A percentile compares a stretch with the other conserved stretches of the same genome.
phyloP scores from a whole-genome alignment of 1,140 invertebrate species.

The Pogonomyrmex californicus region DNA sequence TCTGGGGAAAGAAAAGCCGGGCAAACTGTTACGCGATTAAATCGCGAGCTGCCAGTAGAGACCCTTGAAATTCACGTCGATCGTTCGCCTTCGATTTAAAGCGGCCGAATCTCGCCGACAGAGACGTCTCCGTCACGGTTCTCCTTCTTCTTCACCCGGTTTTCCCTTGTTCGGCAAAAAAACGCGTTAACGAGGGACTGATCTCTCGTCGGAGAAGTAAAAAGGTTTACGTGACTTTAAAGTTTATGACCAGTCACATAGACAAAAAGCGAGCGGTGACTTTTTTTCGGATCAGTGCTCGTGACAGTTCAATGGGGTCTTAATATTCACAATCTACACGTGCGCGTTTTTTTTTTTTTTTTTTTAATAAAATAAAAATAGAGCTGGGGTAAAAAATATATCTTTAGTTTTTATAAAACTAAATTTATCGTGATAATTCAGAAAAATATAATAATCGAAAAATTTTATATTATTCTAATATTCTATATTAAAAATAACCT shows the following conservation, averaged over 20 bases:
- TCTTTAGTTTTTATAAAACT: not conserved
- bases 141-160: not conserved
- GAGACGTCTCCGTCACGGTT: slow-evolving; percentile 28
- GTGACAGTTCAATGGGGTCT: slow-evolving; percentile 33
- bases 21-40: slow-evolving; percentile 65
- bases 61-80: slow-evolving; percentile 48
- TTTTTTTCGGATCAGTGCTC: not conserved
- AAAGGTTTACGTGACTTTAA: slow-evolving; percentile 54
- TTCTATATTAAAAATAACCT: not conserved
- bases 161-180: not conserved
- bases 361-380: slow-evolving; percentile 17
- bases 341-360: not conserved
- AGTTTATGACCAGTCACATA: slow-evolving; percentile 34
- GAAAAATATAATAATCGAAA: not conserved
- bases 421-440: slow-evolving; percentile 3
- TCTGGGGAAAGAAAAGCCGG: slow-evolving; percentile 54
- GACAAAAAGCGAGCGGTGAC: slow-evolving; percentile 5
- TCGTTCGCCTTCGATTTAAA: slow-evolving; percentile 58
- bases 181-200: slow-evolving; percentile 48
- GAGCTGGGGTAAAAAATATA: not conserved
- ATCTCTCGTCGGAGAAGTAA: slow-evolving; percentile 27
- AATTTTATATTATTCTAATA: not conserved
- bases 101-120: slow-evolving; percentile 21
- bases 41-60: slow-evolving; percentile 44
- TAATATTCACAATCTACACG: slow-evolving; percentile 32